A percentile compares a stretch with the other conserved stretches of the same genome.
Evolutionary conservation across 2,888 invertebrate species (phyloP).

Genomic region (Agrilus biguttatus): DNA sequence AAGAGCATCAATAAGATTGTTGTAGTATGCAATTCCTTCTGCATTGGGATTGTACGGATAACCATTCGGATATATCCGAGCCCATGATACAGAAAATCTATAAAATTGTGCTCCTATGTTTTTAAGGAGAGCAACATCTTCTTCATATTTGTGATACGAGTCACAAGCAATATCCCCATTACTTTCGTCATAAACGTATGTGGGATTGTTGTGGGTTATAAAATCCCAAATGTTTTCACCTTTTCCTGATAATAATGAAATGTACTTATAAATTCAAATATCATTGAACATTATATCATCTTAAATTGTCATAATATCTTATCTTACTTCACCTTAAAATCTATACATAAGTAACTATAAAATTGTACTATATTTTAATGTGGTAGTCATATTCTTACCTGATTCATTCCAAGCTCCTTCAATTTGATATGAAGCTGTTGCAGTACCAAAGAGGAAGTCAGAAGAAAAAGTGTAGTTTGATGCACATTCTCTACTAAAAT

Average conservation of each 20-base stretch:
- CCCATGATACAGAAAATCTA: slow-evolving; percentile 48
- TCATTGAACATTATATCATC: too few species aligned
- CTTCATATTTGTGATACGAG: slow-evolving; percentile 48
- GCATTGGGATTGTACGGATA: slow-evolving; percentile 47
- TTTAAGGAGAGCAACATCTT: slow-evolving; percentile 44
- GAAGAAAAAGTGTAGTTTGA: slow-evolving; percentile 27
- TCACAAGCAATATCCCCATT: slow-evolving; percentile 47
- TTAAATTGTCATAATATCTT: too few species aligned
- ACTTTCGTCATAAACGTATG: slow-evolving; percentile 35
- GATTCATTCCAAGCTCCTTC: slow-evolving; percentile 38
- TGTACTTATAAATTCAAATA: background rate
- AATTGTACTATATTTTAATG: slow-evolving; percentile 25
- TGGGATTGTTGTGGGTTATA: slow-evolving; percentile 32
- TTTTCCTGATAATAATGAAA: slow-evolving; percentile 16
- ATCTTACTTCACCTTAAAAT: background rate
- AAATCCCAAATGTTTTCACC: slow-evolving; percentile 39
- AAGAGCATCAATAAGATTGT: slow-evolving; percentile 54
- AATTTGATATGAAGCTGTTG: slow-evolving; percentile 40
- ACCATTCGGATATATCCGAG: slow-evolving; percentile 49
- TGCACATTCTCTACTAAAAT: too few species aligned
- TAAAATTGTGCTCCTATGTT: slow-evolving; percentile 41
- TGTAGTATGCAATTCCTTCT: slow-evolving; percentile 59
- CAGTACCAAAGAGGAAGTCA: slow-evolving; percentile 39
- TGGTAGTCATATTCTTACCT: slow-evolving; percentile 24
- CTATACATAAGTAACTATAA: slow-evolving; percentile 1